Evolutionary conservation across 92 coral and sea anemone genomes (phyloP), one percentile per base, ranked within the genome.

Genomic region (Micromussa lordhowensis): DNA sequence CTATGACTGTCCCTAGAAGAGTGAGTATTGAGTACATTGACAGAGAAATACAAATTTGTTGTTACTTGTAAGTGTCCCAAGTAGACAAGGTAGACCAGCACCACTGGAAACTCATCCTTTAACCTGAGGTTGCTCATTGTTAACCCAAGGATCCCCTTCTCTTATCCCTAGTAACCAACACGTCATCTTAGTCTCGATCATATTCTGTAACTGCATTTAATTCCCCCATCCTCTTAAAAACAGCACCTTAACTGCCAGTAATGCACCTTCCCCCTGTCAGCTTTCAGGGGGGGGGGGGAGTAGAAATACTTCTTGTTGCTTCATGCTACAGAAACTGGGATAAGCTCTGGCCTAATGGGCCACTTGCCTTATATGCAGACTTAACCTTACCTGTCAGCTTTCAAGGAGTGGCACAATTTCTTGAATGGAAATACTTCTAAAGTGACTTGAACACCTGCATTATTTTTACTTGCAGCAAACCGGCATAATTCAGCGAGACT

Each of bases 1-100:
- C 96, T 48, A 97, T 97, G 99, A 91, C 93, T 30, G 98, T 96
- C 16, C 99, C 99, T 16, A 79, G 99, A 63, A 90, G 99, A 94
- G 99, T 97, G 85, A 95, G 95, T 35, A 48, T 26, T n/a, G 7
- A n/a, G 18, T 19, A 29, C 21, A 19, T 73, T 48, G n/a, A 10
- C 34, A 10, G 34, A 12, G 34, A 28, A 66, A 5, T 64, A 11
- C 34, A 28, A 1, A 10, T 15, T 55, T 19, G 51, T 44, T 15
- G 61, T 55, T 55, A 55, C 1, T 5, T 58, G n/a, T 18, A 58
- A 58, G 7, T 58, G 64, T 17, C 8, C 22, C 1, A 59, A 21
- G 24, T 61, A 61, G 68, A 5, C 14, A 7, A 61, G 68, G 12
- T 61, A 24, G 30, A 11, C 14, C 29, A 61, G 21, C n/a, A 4